phyloP scores from a whole-genome alignment of 2,797 vertebrate genomes.

The Hozukius guyotensis region DNA sequence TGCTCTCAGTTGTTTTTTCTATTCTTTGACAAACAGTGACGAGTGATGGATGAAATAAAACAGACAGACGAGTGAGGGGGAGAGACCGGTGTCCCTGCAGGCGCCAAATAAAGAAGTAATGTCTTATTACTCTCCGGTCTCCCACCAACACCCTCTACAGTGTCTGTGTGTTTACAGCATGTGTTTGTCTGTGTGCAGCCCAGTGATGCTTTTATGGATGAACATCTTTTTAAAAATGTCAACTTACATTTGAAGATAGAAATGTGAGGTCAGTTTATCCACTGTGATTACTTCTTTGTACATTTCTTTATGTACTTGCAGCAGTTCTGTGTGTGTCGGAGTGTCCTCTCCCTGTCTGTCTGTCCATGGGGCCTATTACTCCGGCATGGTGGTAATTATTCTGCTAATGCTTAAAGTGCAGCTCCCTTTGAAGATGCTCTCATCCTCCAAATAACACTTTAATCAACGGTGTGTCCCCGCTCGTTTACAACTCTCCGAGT shows the following conservation, averaged over 20 bases:
- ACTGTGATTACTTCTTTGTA: neutral
- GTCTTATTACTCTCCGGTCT: slow-evolving; percentile 50
- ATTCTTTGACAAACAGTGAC: slow-evolving; percentile 61
- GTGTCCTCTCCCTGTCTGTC: neutral
- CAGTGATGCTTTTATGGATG: neutral
- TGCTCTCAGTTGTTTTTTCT: slow-evolving; percentile 61
- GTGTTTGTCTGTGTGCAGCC: neutral
- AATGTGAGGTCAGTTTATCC: neutral
- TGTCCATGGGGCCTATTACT: slow-evolving; percentile 50
- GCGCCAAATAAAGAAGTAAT: slow-evolving; percentile 46
- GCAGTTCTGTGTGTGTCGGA: neutral
- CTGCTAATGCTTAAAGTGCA: slow-evolving; percentile 66
- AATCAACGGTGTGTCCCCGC: slow-evolving; percentile 67
- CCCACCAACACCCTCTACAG: slow-evolving; percentile 6
- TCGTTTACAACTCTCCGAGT: slow-evolving; percentile 66
- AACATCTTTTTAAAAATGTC: neutral
- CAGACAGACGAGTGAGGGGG: slow-evolving; percentile 19
- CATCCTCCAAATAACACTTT: slow-evolving; percentile 66
- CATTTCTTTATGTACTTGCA: neutral
- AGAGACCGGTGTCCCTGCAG: slow-evolving; percentile 46
- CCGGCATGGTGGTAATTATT: slow-evolving; percentile 64
- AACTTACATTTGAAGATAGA: neutral
- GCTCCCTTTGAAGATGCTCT: slow-evolving; percentile 68
- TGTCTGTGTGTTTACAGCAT: neutral
- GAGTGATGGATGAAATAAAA: slow-evolving; percentile 70